phyloP scores from a whole-genome alignment of 2,113 vertebrate genomes.

The Python bivittatus region DNA sequence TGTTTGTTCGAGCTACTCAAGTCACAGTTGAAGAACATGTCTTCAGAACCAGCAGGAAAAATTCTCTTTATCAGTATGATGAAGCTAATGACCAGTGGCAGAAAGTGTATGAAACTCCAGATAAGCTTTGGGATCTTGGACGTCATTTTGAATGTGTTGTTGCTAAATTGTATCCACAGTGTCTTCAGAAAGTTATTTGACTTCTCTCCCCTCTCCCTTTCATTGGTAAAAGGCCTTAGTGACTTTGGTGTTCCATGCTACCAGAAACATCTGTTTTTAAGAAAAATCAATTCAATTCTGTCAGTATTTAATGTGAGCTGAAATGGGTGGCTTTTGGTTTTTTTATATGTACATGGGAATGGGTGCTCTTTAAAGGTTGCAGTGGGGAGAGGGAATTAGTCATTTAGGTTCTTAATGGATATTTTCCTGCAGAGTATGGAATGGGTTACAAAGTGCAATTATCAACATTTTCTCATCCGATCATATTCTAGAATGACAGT shows the following conservation, averaged over 20 bases:
- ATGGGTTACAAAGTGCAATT: slow-evolving; percentile 95
- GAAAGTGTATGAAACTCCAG: slow-evolving; percentile 96
- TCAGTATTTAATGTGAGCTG: slow-evolving; percentile 76
- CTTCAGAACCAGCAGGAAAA: slow-evolving; percentile 98
- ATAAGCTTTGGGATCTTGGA: slow-evolving; percentile 98
- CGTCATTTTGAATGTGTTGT: slow-evolving; percentile 99
- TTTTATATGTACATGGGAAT: slow-evolving; percentile 64
- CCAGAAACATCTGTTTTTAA: slow-evolving; percentile 62
- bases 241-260: slow-evolving; percentile 33
- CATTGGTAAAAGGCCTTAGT: slow-evolving; percentile 38
- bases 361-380: slow-evolving; percentile 87
- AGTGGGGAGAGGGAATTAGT: slow-evolving; percentile 71
- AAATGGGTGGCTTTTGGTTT: slow-evolving; percentile 68
- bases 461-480: slow-evolving; percentile 78
- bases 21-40: slow-evolving; percentile 97
- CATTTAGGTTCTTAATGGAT: slow-evolving; percentile 68
- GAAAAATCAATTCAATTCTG: slow-evolving; percentile 57
- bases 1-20: slow-evolving; percentile 97
- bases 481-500: slow-evolving; percentile 59
- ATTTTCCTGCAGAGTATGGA: slow-evolving; percentile 71
- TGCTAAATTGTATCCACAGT: slow-evolving; percentile 99
- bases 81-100: slow-evolving; percentile 90
- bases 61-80: slow-evolving; percentile 96
- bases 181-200: slow-evolving; percentile 99
- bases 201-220: background rate